These are phyloP conservation scores for Biston betularia DNA, from an alignment of 2,888 invertebrate genomes.

Conservation along the genomic window DNA sequence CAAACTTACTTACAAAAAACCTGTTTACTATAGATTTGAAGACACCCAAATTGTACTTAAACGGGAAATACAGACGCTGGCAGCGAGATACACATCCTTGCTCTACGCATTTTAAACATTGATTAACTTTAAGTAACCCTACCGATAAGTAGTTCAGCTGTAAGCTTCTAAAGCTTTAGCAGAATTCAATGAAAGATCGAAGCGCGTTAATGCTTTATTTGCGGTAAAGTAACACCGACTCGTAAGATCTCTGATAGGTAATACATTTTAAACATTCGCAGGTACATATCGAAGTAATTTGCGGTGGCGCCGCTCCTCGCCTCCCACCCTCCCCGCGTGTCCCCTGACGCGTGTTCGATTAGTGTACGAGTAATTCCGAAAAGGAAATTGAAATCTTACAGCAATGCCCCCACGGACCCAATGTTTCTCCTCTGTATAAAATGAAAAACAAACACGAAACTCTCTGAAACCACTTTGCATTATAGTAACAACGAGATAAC, in stretches of 20 bases:
- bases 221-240: constrained; percentile 53
- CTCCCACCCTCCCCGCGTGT: constrained; percentile 51
- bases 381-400: constrained; percentile 86
- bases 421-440: constrained; percentile 73
- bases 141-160: background rate
- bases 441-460: constrained; percentile 71
- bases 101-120: too few species aligned
- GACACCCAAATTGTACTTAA: too few species aligned
- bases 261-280: constrained; percentile 83
- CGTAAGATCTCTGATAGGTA: constrained; percentile 67
- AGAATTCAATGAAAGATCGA: constrained; percentile 57
- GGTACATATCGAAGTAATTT: constrained; percentile 78
- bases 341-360: constrained; percentile 85
- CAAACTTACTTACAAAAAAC: too few species aligned
- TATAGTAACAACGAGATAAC: constrained; percentile 38
- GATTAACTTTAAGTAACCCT: too few species aligned
- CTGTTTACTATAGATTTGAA: too few species aligned
- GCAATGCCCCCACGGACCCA: constrained; percentile 81
- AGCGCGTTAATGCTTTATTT: constrained; percentile 66
- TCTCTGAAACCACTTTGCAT: constrained; percentile 43
- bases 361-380: constrained; percentile 84
- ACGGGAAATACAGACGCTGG: too few species aligned
- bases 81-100: too few species aligned
- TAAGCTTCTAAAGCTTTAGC: background rate
- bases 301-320: constrained; percentile 71